A percentile compares a stretch with the other conserved stretches of the same genome.
phyloP scores from a whole-genome alignment of 2,888 invertebrate genomes.

The Andrena camellia region DNA sequence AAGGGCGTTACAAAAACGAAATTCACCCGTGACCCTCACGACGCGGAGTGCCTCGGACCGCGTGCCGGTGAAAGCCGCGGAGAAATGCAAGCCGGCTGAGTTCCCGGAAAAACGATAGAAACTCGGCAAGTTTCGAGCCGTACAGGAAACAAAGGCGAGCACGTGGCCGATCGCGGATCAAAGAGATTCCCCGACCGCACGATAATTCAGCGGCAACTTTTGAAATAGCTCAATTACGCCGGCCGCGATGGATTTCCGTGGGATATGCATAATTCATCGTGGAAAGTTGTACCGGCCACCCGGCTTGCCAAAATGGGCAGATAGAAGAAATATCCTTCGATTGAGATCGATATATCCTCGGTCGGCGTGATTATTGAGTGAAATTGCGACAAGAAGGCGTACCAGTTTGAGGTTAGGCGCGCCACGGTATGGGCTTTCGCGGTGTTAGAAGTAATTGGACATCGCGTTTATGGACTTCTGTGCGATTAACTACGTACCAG shows the following conservation, averaged over 20 bases:
- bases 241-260: conserved; percentile 42
- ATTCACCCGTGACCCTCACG: neutral
- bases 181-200: conserved; percentile 32
- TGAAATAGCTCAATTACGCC: conserved; percentile 50
- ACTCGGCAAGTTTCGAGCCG: neutral
- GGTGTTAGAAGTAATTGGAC: conserved; percentile 1
- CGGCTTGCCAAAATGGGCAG: conserved; percentile 33
- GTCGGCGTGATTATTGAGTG: conserved; percentile 32
- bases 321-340: conserved; percentile 6
- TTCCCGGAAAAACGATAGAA: conserved; percentile 11
- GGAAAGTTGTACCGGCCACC: conserved; percentile 38
- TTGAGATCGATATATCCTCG: conserved; percentile 37
- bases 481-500: neutral
- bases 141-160: conserved; percentile 21
- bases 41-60: neutral
- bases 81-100: conserved; percentile 4
- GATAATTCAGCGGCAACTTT: conserved; percentile 44
- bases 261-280: conserved; percentile 49
- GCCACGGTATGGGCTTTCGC: neutral
- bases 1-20: neutral
- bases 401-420: conserved; percentile 8
- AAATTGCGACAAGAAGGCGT: conserved; percentile 42
- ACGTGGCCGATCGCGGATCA: conserved; percentile 37
- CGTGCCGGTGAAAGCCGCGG: conserved; percentile 15
- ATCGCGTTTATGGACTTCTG: conserved; percentile 1